phyloP scores from a whole-genome alignment of 2,113 vertebrate genomes.

The Abramis brama region DNA sequence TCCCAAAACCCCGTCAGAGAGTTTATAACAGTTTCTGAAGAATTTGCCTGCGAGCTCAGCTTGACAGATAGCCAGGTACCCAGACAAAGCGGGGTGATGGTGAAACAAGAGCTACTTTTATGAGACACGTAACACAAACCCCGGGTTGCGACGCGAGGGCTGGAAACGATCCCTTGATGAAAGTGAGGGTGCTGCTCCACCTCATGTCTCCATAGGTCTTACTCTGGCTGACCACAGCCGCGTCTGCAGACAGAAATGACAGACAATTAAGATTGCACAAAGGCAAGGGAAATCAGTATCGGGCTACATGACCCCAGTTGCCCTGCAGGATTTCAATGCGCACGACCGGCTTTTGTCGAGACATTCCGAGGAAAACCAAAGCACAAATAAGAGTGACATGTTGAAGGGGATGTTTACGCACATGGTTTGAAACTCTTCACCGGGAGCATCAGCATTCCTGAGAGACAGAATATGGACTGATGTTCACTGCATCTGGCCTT shows the following conservation, averaged over 20 bases:
- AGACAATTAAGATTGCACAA: conserved; percentile 88
- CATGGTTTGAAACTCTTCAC: background rate
- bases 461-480: background rate
- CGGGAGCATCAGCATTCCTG: background rate
- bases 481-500: background rate
- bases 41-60: conserved; percentile 82
- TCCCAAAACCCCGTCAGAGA: conserved; percentile 43
- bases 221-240: conserved; percentile 76
- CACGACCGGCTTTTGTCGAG: conserved; percentile 78
- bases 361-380: conserved; percentile 80
- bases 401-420: conserved; percentile 72
- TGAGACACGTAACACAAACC: conserved; percentile 82
- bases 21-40: conserved; percentile 77
- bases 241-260: conserved; percentile 82
- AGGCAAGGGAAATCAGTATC: conserved; percentile 80
- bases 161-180: conserved; percentile 86
- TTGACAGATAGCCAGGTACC: conserved; percentile 80
- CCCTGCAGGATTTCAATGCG: conserved; percentile 56
- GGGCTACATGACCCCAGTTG: conserved; percentile 55
- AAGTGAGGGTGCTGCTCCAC: conserved; percentile 82
- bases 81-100: conserved; percentile 74
- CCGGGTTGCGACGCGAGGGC: conserved; percentile 73
- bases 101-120: conserved; percentile 82
- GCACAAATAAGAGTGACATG: conserved; percentile 80
- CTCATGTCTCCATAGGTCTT: conserved; percentile 86